A percentile compares a stretch with the other conserved stretches of the same genome.
Evolutionary conservation across 2,797 vertebrate genomes (phyloP).

Genomic region (Okamejei kenojei): DNA sequence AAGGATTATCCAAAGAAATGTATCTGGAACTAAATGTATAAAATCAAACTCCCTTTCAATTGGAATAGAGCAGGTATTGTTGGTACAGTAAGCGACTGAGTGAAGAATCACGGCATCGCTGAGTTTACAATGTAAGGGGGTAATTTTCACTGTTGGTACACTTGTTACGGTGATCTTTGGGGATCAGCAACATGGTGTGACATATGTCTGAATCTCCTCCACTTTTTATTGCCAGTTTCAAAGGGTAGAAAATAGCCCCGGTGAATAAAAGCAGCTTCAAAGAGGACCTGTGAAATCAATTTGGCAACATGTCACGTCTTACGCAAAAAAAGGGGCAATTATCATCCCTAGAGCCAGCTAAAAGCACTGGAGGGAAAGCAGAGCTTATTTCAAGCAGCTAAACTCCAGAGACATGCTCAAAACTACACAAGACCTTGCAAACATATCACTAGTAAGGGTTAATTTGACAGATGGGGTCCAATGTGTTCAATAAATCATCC

Average conservation of each 20-base stretch:
- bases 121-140: neutral
- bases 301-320: slow-evolving; percentile 1
- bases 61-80: neutral
- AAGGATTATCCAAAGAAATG: neutral
- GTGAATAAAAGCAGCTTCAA: neutral
- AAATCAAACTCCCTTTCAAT: neutral
- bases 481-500: slow-evolving; percentile 58
- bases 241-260: neutral
- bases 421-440: slow-evolving; percentile 47
- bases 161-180: neutral
- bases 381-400: slow-evolving; percentile 37
- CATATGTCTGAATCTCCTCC: neutral
- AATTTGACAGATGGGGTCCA: slow-evolving; percentile 60
- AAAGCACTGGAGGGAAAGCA: neutral
- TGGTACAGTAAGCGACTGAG: neutral
- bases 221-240: neutral
- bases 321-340: neutral
- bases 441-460: slow-evolving; percentile 50
- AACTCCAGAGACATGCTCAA: slow-evolving; percentile 48
- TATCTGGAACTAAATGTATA: neutral
- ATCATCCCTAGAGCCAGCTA: neutral
- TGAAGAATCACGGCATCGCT: neutral
- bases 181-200: neutral
- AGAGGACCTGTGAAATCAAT: neutral
- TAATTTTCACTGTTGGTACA: neutral